Evolutionary conservation across 2,888 invertebrate species (phyloP).

Genomic region (Parnassius mnemosyne): DNA sequence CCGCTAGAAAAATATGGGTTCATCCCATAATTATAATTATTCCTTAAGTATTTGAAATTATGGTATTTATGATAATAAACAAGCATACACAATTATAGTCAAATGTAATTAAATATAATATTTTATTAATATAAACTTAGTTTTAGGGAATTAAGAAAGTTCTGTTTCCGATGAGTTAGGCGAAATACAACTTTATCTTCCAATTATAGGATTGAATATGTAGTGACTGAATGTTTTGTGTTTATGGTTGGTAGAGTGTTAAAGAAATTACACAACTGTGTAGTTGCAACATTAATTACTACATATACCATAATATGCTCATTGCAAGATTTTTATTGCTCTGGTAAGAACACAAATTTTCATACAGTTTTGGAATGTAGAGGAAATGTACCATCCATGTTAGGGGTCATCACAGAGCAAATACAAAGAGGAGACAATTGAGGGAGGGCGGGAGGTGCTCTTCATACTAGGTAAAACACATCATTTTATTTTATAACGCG

Average conservation of each 20-base stretch:
- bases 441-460: too few species aligned
- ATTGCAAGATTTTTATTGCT: too few species aligned
- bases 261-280: too few species aligned
- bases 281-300: too few species aligned
- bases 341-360: too few species aligned
- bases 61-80: not conserved
- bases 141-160: not conserved
- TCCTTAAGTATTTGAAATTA: not conserved
- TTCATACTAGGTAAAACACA: too few species aligned
- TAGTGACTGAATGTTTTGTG: not conserved
- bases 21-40: not conserved
- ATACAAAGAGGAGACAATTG: too few species aligned
- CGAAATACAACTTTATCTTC: conserved; percentile 11
- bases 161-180: conserved; percentile 1
- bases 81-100: not conserved
- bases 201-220: conserved; percentile 6
- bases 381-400: too few species aligned
- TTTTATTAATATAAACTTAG: not conserved
- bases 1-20: conserved; percentile 5
- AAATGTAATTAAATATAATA: conserved; percentile 4
- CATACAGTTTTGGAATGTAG: too few species aligned
- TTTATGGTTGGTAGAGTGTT: not conserved
- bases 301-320: too few species aligned
- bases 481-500: too few species aligned
- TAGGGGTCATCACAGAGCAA: too few species aligned